A percentile compares a stretch with the other conserved stretches of the same genome.
These are phyloP conservation scores for Anarrhichthys ocellatus DNA, from an alignment of 2,113 vertebrate genomes.

Conservation along the genomic window DNA sequence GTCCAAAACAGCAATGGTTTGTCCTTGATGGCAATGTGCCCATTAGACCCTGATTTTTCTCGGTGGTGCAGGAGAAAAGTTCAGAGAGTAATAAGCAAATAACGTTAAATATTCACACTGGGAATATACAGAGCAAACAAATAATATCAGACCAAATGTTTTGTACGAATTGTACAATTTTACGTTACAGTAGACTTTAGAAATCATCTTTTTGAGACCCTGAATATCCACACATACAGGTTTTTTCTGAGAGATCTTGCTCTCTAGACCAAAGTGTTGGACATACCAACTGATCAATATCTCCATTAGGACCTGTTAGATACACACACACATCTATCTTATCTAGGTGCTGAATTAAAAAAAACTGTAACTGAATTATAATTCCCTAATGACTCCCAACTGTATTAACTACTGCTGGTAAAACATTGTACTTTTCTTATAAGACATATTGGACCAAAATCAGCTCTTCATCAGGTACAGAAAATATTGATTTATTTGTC, in stretches of 20 bases:
- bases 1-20: not conserved
- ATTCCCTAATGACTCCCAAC: not conserved
- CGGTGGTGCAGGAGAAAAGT: not conserved
- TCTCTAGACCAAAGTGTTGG: not conserved
- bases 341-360: not conserved
- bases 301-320: not conserved
- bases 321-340: not conserved
- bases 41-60: not conserved
- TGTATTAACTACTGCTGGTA: not conserved
- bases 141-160: not conserved
- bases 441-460: not conserved
- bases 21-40: not conserved
- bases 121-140: not conserved
- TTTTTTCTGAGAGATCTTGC: not conserved
- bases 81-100: not conserved
- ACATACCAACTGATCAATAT: not conserved
- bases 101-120: not conserved
- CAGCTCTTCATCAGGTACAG: not conserved
- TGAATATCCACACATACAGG: not conserved
- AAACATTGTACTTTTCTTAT: not conserved
- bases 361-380: not conserved
- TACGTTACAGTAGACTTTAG: not conserved
- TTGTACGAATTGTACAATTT: not conserved
- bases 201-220: not conserved
- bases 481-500: constrained; percentile 8